These are phyloP conservation scores for Tamandua tetradactyla DNA, from an alignment of 2,797 vertebrate species.

Conservation along the genomic window DNA sequence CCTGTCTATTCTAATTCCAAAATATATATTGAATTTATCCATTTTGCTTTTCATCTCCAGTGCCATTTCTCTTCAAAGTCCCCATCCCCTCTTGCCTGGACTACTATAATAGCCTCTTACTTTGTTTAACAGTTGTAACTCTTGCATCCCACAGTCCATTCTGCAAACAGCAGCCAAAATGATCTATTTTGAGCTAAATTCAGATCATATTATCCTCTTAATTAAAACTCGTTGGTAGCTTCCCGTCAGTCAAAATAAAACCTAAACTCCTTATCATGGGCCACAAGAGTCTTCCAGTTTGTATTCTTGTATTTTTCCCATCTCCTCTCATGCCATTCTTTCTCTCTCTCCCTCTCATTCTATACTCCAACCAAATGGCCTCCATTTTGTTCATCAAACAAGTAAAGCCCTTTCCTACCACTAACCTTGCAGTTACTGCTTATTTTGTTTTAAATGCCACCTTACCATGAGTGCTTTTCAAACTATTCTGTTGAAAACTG, in stretches of 20 bases:
- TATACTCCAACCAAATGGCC: not conserved
- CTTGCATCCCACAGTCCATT: not conserved
- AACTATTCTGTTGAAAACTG: constrained; percentile 14
- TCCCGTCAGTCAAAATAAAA: constrained; percentile 2
- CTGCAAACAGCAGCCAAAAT: not conserved
- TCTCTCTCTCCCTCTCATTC: not conserved
- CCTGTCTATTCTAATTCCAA: not conserved
- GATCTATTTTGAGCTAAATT: constrained; percentile 22
- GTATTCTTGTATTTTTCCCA: not conserved
- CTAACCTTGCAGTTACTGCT: not conserved
- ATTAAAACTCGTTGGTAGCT: constrained; percentile 8
- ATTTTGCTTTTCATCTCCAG: not conserved
- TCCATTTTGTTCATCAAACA: constrained; percentile 2
- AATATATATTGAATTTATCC: not conserved
- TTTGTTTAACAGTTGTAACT: not conserved
- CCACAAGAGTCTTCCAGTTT: not conserved
- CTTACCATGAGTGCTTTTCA: constrained; percentile 25
- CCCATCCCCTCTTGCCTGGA: not conserved
- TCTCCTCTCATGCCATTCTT: not conserved
- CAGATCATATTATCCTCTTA: not conserved
- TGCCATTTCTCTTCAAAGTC: not conserved
- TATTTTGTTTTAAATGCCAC: not conserved
- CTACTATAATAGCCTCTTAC: not conserved
- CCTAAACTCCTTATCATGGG: not conserved
- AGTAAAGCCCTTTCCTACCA: not conserved